Conservation (phyloP, 2,888 invertebrate species). For the Sesia apiformis region DNA sequence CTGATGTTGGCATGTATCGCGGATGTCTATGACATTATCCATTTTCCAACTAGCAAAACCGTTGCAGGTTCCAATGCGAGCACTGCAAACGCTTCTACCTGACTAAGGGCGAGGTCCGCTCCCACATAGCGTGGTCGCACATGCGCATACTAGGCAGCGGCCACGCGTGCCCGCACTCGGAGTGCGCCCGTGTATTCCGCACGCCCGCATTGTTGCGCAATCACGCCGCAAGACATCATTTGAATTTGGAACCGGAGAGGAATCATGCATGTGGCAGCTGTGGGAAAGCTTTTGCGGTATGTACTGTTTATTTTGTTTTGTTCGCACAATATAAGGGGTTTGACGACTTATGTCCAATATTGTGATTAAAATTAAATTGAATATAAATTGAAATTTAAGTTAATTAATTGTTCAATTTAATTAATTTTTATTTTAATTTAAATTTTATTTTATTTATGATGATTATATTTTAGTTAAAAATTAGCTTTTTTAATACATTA, state of each 20-base stretch:
- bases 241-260: conserved; percentile 14
- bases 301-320: not conserved
- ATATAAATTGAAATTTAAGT: too few relatives aligned
- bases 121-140: conserved; percentile 41
- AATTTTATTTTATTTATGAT: too few relatives aligned
- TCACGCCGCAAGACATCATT: conserved; percentile 20
- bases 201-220: conserved; percentile 24
- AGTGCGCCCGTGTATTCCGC: conserved; percentile 35
- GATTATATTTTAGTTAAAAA: too few relatives aligned
- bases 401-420: too few relatives aligned
- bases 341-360: too few relatives aligned
- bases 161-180: conserved; percentile 22
- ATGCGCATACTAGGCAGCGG: conserved; percentile 14
- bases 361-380: too few relatives aligned
- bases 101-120: conserved; percentile 36
- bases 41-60: too few relatives aligned
- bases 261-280: conserved; percentile 24
- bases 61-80: conserved; percentile 32
- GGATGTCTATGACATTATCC: too few relatives aligned
- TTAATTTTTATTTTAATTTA: too few relatives aligned
- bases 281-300: conserved; percentile 30
- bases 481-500: too few relatives aligned
- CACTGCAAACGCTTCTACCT: conserved; percentile 33
- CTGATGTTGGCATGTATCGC: too few relatives aligned
- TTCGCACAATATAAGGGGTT: too few relatives aligned